Evolutionary conservation across 1,140 invertebrate species (phyloP), one percentile per base, ranked within the genome.

Genomic region (Polyergus mexicanus): DNA sequence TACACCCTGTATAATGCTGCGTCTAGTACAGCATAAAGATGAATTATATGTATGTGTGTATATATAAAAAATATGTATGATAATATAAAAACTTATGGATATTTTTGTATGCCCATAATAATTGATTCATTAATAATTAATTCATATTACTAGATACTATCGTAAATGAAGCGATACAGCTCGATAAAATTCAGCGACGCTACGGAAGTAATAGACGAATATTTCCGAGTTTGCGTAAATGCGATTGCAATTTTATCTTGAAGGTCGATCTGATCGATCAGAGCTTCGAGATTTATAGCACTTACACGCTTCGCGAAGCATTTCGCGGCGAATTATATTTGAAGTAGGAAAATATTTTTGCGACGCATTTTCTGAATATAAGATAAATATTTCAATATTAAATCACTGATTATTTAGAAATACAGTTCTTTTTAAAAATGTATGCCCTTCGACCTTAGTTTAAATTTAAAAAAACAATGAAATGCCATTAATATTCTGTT

Each of bases 181-280:
- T 6, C 63, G 19, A 80, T 80, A 80, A 80, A 69, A 41, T 80
- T 6, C 47, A 80, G 19, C 35, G 22, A 0, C 16, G 38, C 13
- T 77, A 47, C 41, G 58, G 32, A 68, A 68, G 63, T 69, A 47
- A 0, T 47, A 16, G 47, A 51, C 44, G 44, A 56, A 69, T 35
- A 69, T 80, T 80, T 69, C 63, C 47, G 51, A 80, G 47, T 86
- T 81, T 86, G 63, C 58, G 51, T 78, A 81, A 81, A 81, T 68
- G 66, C 66, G 58, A 69, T 66, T 66, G 75, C 65, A 68, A 81
- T 69, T 80, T 81, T 62, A 81, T 41, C 51, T 69, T 72, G 41
- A 47, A 80, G 76, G 47, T 69, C 63, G 22, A 69, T 69, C 63
- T 51, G 35, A 80, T 80, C 63, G 77, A 80, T 16, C 47, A 41